Evolutionary conservation across 2,113 vertebrate species (phyloP).

Genomic region (Phyllostomus hastatus): DNA sequence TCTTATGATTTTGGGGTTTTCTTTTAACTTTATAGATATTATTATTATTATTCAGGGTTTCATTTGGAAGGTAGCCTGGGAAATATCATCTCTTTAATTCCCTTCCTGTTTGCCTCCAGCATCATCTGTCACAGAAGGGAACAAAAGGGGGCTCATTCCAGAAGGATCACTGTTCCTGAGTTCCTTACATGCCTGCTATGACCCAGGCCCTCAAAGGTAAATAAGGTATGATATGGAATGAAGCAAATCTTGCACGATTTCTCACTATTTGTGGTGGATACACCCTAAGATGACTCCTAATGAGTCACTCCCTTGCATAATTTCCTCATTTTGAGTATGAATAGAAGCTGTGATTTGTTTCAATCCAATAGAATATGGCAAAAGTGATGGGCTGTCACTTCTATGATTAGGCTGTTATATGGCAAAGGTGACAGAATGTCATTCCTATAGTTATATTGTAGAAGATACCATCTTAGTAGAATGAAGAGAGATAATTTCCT

Average conservation of each 20-base stretch:
- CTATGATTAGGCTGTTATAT: background rate
- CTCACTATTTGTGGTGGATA: background rate
- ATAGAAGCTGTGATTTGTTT: background rate
- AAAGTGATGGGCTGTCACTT: background rate
- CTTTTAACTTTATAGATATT: background rate
- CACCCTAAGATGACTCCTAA: background rate
- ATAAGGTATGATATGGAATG: background rate
- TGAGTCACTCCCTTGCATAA: background rate
- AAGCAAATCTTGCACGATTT: background rate
- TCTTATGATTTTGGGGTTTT: constrained; percentile 6
- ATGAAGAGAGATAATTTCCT: background rate
- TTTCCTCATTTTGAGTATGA: background rate
- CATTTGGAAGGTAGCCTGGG: background rate
- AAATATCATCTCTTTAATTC: background rate
- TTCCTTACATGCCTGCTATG: background rate
- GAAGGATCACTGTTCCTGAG: background rate
- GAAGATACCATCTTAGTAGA: background rate
- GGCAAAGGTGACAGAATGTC: background rate
- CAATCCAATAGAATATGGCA: background rate
- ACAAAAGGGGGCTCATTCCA: background rate
- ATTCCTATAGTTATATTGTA: background rate
- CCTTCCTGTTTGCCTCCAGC: background rate
- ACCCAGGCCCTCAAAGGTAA: background rate
- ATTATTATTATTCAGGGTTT: background rate
- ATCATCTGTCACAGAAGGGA: background rate